Evolutionary conservation across 35 echinoderm and acorn worm species (phyloP).

Genomic region (Nesometra sesokonis): DNA sequence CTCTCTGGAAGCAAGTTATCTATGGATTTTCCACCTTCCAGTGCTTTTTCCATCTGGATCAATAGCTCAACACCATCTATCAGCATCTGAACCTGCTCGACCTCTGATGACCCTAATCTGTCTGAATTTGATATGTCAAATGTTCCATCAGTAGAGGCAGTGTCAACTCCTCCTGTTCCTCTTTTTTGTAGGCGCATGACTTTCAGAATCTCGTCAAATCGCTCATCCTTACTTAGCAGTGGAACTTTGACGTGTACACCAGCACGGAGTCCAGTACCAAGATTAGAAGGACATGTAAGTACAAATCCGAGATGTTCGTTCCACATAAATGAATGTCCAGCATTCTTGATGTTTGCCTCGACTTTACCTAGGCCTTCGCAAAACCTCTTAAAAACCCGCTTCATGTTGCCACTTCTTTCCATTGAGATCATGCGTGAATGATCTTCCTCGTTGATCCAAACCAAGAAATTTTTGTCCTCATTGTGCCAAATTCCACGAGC

Average conservation of each 20-base stretch:
- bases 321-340: slow-evolving; percentile 92
- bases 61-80: slow-evolving; percentile 82
- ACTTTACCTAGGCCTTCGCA: slow-evolving; percentile 86
- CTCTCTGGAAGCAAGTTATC: slow-evolving; percentile 54
- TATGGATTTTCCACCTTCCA: slow-evolving; percentile 62
- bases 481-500: slow-evolving; percentile 96
- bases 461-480: slow-evolving; percentile 86
- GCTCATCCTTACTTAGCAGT: slow-evolving; percentile 50
- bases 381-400: slow-evolving; percentile 68
- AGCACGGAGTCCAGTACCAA: slow-evolving; percentile 81
- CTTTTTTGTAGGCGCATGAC: slow-evolving; percentile 78
- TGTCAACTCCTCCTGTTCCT: slow-evolving; percentile 96
- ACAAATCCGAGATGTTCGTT: slow-evolving; percentile 97
- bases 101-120: slow-evolving; percentile 84
- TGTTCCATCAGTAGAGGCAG: slow-evolving; percentile 98
- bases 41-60: slow-evolving; percentile 72
- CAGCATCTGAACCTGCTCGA: slow-evolving; percentile 77
- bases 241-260: slow-evolving; percentile 94
- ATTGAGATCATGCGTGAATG: slow-evolving; percentile 92
- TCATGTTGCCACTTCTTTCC: slow-evolving; percentile 90
- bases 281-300: slow-evolving; percentile 92
- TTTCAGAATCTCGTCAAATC: slow-evolving; percentile 65
- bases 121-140: slow-evolving; percentile 97
- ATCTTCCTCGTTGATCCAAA: slow-evolving; percentile 98
- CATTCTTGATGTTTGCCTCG: slow-evolving; percentile 61